A percentile compares a stretch with the other conserved stretches of the same genome.
Conservation (phyloP, 2,113 vertebrate genomes). For the Hemiprocne comata region DNA sequence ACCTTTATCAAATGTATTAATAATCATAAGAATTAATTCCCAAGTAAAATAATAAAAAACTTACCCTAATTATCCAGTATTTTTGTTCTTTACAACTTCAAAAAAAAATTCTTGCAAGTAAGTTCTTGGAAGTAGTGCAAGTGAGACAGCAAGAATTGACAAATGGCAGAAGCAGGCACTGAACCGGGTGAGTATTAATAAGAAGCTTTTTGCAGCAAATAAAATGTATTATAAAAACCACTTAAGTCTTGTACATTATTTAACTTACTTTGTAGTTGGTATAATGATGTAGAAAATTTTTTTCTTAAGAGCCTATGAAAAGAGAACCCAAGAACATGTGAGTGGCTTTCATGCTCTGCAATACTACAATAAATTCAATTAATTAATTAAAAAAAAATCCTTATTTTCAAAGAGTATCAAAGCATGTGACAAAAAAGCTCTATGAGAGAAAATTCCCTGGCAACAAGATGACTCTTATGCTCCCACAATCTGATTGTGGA, state of each 20-base stretch:
- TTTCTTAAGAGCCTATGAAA: not conserved
- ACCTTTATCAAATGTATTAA: not conserved
- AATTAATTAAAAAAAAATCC: not conserved
- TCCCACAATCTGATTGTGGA: not conserved
- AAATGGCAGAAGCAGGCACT: not conserved
- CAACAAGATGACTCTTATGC: not conserved
- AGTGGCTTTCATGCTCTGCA: not conserved
- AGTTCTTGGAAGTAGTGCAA: rapidly evolving
- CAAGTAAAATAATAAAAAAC: not conserved
- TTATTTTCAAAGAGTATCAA: not conserved
- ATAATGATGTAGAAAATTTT: not conserved
- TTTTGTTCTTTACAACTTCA: not conserved
- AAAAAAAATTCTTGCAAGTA: not conserved
- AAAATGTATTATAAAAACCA: not conserved
- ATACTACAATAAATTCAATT: rapidly evolving
- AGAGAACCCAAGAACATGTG: not conserved
- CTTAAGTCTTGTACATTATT: not conserved
- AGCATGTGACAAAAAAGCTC: not conserved
- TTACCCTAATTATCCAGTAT: not conserved
- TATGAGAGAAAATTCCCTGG: not conserved
- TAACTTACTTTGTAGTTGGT: not conserved
- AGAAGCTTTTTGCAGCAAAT: not conserved
- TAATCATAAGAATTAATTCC: not conserved
- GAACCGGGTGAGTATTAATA: not conserved
- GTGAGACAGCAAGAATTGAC: too few relatives aligned